Base-by-base conservation (phyloP, 2,888 invertebrate species). In the Oithona nana region DNA sequence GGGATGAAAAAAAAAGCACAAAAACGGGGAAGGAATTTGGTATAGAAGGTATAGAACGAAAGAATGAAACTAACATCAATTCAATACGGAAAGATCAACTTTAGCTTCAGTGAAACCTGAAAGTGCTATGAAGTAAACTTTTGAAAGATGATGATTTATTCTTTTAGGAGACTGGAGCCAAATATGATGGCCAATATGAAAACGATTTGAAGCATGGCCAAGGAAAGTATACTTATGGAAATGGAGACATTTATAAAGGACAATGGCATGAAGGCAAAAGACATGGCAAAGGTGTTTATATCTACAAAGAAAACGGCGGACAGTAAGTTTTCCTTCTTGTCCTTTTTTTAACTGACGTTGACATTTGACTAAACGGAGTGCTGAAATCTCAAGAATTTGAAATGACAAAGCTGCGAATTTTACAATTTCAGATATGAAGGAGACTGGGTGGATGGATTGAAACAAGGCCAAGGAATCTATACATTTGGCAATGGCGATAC, bases 151-250 rank as follows among this genome's bases (percentile, higher is more conserved):
- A 39, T 11, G 6, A 39, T 4, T 26, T 54, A 16, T 26, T 3
- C 16, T 20, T 20, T 24, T 26, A 57, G 50, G 48, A 22, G 16
- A 49, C 59, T 20, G 59, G 59, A 28, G 48, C 49, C n/a, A 49
- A 28, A 24, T 59, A 59, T 59, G 59, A 59, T 22, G 59, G 59
- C 2, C 26, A 59, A 16, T 59, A 59, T 24, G 22, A 48, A 50
- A 59, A 59, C 50, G 59, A 59, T 49, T 3, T 59, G 50, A 59
- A 59, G 50, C 50, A 59, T 59, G 48, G 48, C 8, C 16, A 26
- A 49, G 59, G 59, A 2, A 59, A 49, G 26, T 49, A 24, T 2
- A 3, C 50, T 1, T 49, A 49, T 8, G 26, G 11, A 24, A 59
- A 59, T 49, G 59, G 59, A 48, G 59, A 59, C 31, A 28, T 59